Evolutionary conservation across 2,888 invertebrate species (phyloP).

Genomic region (Pseudeuparius sepicola): DNA sequence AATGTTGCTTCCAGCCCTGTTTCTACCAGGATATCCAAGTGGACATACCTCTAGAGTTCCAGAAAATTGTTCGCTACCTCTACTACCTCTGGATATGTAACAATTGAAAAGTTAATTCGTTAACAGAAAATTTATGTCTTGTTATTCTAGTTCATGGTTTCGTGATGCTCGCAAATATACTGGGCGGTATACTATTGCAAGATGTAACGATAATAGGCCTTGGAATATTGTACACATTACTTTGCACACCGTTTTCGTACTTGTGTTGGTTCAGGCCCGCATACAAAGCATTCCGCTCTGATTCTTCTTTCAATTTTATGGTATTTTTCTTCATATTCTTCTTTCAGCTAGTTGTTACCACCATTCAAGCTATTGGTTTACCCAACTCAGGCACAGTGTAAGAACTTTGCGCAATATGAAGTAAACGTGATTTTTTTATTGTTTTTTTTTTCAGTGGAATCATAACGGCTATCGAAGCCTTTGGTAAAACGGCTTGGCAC

Average conservation of each 20-base stretch:
- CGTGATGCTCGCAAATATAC: slow-evolving; percentile 73
- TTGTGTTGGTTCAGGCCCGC: slow-evolving; percentile 98
- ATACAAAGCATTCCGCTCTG: slow-evolving; percentile 98
- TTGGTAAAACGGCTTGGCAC: slow-evolving; percentile 43
- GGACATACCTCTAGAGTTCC: slow-evolving; percentile 96
- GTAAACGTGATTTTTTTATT: neutral
- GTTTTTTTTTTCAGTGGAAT: slow-evolving; percentile 56
- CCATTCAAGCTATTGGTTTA: slow-evolving; percentile 84
- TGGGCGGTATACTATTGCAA: slow-evolving; percentile 75
- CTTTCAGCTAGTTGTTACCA: slow-evolving; percentile 83
- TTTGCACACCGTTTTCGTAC: slow-evolving; percentile 95
- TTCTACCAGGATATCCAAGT: slow-evolving; percentile 99
- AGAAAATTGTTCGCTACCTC: slow-evolving; percentile 86
- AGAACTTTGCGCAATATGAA: slow-evolving; percentile 34
- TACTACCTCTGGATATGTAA: slow-evolving; percentile 97
- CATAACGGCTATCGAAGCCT: slow-evolving; percentile 60
- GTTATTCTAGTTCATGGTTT: slow-evolving; percentile 79
- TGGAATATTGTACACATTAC: slow-evolving; percentile 75
- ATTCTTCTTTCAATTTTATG: slow-evolving; percentile 99
- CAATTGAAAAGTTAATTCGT: slow-evolving; percentile 31
- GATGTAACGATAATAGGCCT: slow-evolving; percentile 72
- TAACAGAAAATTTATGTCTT: neutral
- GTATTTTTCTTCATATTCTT: slow-evolving; percentile 98
- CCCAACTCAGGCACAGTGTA: slow-evolving; percentile 79
- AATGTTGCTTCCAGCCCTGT: slow-evolving; percentile 91